Evolutionary conservation across 2,888 invertebrate genomes (phyloP).

Genomic region (Pollenia angustigena): DNA sequence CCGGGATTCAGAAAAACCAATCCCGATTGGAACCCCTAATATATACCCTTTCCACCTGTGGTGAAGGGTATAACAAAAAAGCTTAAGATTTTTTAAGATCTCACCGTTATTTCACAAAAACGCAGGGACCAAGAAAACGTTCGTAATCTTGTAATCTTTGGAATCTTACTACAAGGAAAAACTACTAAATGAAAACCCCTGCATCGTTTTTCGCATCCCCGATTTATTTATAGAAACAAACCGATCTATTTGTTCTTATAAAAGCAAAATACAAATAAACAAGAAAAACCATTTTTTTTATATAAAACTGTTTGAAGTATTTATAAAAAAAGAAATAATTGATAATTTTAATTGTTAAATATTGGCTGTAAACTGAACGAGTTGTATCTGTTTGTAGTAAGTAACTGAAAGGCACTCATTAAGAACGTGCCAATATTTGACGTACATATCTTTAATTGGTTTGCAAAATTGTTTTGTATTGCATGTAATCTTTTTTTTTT

Average conservation of each 20-base stretch:
- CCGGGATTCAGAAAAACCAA: too few relatives aligned
- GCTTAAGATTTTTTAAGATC: too few relatives aligned
- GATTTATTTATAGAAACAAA: slow-evolving; percentile 34
- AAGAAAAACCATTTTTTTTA: background rate
- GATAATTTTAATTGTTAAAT: slow-evolving; percentile 35
- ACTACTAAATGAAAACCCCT: too few relatives aligned
- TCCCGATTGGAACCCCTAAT: too few relatives aligned
- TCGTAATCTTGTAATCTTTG: too few relatives aligned
- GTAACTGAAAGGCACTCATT: slow-evolving; percentile 29
- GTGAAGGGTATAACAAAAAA: too few relatives aligned
- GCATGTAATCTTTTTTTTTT: background rate
- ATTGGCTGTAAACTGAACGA: slow-evolving; percentile 30
- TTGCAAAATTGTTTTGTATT: slow-evolving; percentile 5
- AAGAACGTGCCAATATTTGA: slow-evolving; percentile 56
- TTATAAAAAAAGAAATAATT: slow-evolving; percentile 15
- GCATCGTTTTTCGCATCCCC: too few relatives aligned
- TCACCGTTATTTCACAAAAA: too few relatives aligned
- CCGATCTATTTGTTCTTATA: slow-evolving; percentile 9
- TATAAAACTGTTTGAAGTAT: background rate
- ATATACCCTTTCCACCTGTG: too few relatives aligned
- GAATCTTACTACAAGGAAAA: too few relatives aligned
- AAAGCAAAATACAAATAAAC: slow-evolving; percentile 33
- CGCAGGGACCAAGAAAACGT: too few relatives aligned
- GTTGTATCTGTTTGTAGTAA: slow-evolving; percentile 56
- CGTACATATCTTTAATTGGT: slow-evolving; percentile 25